Base-by-base conservation (phyloP, 1,140 invertebrate genomes). In the Drosophila cardini region DNA sequence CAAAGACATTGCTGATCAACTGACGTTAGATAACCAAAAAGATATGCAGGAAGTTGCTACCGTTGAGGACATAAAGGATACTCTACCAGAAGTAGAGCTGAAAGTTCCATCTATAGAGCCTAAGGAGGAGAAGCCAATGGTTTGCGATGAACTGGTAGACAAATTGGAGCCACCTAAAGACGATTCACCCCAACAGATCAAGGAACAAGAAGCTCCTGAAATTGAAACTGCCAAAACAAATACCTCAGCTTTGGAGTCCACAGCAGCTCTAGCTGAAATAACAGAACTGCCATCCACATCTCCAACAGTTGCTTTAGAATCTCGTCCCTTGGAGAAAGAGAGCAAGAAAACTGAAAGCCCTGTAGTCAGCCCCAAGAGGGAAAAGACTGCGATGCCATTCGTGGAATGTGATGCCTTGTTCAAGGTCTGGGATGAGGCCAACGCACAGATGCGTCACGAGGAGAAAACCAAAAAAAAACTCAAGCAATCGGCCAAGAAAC, bases 381-480 rank as follows among this genome's bases (percentile, higher is more conserved):
- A 53, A 9, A 53, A 53, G 30, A 4, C 63, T 6, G 16, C 69
- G 1, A 9, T 55, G 8, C 2, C 60, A 1, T 65, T 87, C 4
- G 48, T 83, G 0, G 83, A 83, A 26, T 83, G 76, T 42, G 84
- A 87, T 70, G 84, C 76, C 11, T 55, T 89, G 40, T 83, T 89
- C 10, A 89, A 84, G 58, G 74, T 72, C 0, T 42, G 84, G 73
- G 85, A 90, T 8, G 72, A 50, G 21, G 85, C 76, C 1, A 62
- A 69, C 7, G 67, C 71, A 1, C 70, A 77, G 16, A 11, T 69
- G 32, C 30, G 46, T 4, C 7, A 87, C 50, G 61, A 78, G 42
- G 62, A 52, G 56, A 72, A 15, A 48, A 40, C 1, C 38, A 72
- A 32, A 15, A 75, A 71, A 43, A 64, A 15, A 18, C 48, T 43